Conservation (phyloP, 1,140 invertebrate genomes). For the Euwallacea fornicatus region DNA sequence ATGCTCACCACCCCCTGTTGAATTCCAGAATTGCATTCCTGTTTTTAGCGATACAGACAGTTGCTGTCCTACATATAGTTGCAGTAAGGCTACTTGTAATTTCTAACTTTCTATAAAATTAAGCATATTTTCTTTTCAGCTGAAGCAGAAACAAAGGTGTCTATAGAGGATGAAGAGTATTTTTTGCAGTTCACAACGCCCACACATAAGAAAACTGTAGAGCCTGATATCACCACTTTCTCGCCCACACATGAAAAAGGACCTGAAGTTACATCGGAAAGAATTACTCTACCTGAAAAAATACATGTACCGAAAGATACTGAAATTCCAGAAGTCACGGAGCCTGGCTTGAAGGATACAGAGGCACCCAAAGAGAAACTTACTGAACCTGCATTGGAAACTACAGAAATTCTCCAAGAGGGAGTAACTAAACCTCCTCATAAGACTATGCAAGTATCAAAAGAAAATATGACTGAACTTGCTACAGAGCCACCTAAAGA, state of each 20-base stretch:
- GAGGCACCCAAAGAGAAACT: constrained; percentile 26
- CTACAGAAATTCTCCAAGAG: background rate
- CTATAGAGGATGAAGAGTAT: constrained; percentile 61
- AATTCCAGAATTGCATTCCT: constrained; percentile 70
- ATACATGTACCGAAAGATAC: constrained; percentile 32
- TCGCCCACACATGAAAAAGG: constrained; percentile 2
- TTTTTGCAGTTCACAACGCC: background rate
- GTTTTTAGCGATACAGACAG: constrained; percentile 61
- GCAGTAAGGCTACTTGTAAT: constrained; percentile 59
- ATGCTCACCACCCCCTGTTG: constrained; percentile 68
- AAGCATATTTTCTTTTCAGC: constrained; percentile 31
- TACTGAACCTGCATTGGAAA: constrained; percentile 22
- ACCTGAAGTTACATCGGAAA: constrained; percentile 1
- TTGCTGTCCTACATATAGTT: constrained; percentile 80
- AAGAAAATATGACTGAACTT: background rate
- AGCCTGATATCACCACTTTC: background rate
- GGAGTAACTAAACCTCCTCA: constrained; percentile 18
- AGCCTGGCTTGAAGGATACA: background rate
- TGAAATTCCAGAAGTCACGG: constrained; percentile 1
- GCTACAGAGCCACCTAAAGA: background rate
- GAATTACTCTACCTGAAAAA: background rate
- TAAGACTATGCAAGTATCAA: constrained; percentile 5
- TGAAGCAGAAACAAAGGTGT: constrained; percentile 42
- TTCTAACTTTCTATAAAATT: constrained; percentile 25
- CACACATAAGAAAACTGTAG: background rate